These are phyloP conservation scores for Campaea margaritaria DNA, from an alignment of 2,888 invertebrate species.

Conservation along the genomic window DNA sequence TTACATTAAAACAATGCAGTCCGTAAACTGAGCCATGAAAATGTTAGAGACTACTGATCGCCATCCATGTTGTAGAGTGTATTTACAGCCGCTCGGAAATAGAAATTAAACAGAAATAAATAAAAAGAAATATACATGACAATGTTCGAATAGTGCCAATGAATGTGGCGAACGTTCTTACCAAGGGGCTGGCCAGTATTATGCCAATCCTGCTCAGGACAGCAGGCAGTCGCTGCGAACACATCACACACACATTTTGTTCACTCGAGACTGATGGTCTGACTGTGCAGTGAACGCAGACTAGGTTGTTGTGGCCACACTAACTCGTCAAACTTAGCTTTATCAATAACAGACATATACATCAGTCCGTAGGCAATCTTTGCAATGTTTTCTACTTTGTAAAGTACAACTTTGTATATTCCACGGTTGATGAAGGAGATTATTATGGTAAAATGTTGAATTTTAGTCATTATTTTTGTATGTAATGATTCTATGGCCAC, in stretches of 20 bases:
- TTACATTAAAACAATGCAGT: conserved; percentile 1
- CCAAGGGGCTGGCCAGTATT: conserved; percentile 98
- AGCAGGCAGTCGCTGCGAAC: conserved; percentile 97
- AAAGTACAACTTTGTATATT: conserved; percentile 19
- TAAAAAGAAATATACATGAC: conserved; percentile 45
- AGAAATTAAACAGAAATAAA: conserved; percentile 25
- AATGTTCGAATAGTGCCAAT: conserved; percentile 79
- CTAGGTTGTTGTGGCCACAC: conserved; percentile 80
- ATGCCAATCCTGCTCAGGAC: conserved; percentile 98
- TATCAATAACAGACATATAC: conserved; percentile 16
- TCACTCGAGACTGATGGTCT: conserved; percentile 83
- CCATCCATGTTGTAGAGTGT: conserved; percentile 21
- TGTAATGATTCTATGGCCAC: conserved; percentile 67
- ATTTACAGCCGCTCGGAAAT: conserved; percentile 23
- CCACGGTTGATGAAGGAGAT: conserved; percentile 17
- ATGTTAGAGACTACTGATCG: conserved; percentile 15
- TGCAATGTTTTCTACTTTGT: conserved; percentile 78
- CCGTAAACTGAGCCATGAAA: conserved; percentile 10
- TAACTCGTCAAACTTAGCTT: conserved; percentile 22
- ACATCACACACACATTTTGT: conserved; percentile 87
- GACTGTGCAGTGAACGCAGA: conserved; percentile 79
- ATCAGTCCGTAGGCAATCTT: conserved; percentile 53
- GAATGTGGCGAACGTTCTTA: conserved; percentile 88
- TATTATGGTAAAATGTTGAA: conserved; percentile 31
- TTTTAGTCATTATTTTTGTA: conserved; percentile 30